Evolutionary conservation across 2,888 invertebrate genomes (phyloP).

Genomic region (Ferdinandea cuprea): DNA sequence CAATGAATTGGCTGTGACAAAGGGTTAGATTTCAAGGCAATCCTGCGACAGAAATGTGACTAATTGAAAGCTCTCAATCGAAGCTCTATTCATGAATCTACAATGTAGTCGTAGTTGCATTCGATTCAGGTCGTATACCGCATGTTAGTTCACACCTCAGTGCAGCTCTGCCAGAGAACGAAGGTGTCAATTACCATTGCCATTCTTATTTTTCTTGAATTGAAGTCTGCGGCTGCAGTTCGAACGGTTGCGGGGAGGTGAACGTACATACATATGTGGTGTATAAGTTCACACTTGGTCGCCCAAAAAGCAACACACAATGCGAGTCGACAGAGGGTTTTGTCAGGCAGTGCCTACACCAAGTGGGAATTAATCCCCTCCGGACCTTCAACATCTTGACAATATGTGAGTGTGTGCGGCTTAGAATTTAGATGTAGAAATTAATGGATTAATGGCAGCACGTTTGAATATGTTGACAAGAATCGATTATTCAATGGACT

Average conservation of each 20-base stretch:
- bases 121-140: slow-evolving; percentile 20
- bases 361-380: slow-evolving; percentile 53
- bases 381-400: slow-evolving; percentile 46
- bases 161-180: slow-evolving; percentile 29
- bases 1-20: slow-evolving; percentile 45
- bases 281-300: slow-evolving; percentile 67
- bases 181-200: slow-evolving; percentile 68
- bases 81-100: slow-evolving; percentile 36
- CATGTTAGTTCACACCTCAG: slow-evolving; percentile 54
- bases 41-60: slow-evolving; percentile 30
- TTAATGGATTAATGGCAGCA: slow-evolving; percentile 56
- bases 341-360: slow-evolving; percentile 36
- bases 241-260: background rate
- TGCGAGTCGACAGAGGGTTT: slow-evolving; percentile 43
- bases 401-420: slow-evolving; percentile 17
- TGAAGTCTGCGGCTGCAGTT: slow-evolving; percentile 52
- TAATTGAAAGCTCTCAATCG: slow-evolving; percentile 71
- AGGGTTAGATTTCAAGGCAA: slow-evolving; percentile 57
- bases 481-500: slow-evolving; percentile 35
- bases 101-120: slow-evolving; percentile 22
- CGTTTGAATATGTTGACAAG: slow-evolving; percentile 35
- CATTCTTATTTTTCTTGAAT: slow-evolving; percentile 48
- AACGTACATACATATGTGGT: slow-evolving; percentile 46
- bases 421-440: slow-evolving; percentile 30
- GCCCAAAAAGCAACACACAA: slow-evolving; percentile 64